phyloP scores from a whole-genome alignment of 2,797 vertebrate genomes.

The Picus viridis region DNA sequence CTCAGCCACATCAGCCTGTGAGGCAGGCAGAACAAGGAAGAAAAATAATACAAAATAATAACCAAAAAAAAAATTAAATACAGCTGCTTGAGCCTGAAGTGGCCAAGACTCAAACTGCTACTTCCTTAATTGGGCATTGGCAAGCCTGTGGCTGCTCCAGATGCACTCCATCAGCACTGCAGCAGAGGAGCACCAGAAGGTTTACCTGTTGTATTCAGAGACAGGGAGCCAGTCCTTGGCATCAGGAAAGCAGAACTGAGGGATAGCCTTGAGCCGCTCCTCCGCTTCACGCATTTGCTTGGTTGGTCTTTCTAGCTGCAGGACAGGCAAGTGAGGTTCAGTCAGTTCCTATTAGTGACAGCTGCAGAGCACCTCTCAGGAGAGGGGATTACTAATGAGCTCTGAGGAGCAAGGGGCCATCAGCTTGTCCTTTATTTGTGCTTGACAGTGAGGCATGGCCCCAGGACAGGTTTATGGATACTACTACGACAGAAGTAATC shows the following conservation, averaged over 20 bases:
- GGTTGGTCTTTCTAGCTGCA: conserved; percentile 93
- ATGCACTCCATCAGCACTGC: background rate
- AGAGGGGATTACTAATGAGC: background rate
- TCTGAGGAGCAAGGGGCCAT: background rate
- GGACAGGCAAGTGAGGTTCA: background rate
- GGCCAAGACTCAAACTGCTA: conserved; percentile 26
- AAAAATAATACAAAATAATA: conserved; percentile 7
- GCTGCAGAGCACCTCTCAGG: background rate
- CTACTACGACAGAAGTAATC: background rate
- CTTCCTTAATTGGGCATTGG: conserved; percentile 36
- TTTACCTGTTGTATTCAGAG: conserved; percentile 92
- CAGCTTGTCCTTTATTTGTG: background rate
- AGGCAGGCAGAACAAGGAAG: background rate
- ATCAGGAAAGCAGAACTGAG: conserved; percentile 98
- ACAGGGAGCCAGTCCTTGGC: conserved; percentile 97
- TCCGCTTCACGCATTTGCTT: conserved; percentile 98
- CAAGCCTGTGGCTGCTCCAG: background rate
- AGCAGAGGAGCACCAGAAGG: background rate
- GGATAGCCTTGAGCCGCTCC: conserved; percentile 96
- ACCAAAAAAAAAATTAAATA: background rate
- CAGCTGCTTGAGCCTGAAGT: conserved; percentile 10
- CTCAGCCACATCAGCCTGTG: background rate
- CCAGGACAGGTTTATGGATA: background rate
- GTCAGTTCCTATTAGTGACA: background rate
- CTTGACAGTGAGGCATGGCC: background rate